These are phyloP conservation scores for Oxyteleia sp. DNA, from an alignment of 2,888 invertebrate genomes.

Conservation along the genomic window DNA sequence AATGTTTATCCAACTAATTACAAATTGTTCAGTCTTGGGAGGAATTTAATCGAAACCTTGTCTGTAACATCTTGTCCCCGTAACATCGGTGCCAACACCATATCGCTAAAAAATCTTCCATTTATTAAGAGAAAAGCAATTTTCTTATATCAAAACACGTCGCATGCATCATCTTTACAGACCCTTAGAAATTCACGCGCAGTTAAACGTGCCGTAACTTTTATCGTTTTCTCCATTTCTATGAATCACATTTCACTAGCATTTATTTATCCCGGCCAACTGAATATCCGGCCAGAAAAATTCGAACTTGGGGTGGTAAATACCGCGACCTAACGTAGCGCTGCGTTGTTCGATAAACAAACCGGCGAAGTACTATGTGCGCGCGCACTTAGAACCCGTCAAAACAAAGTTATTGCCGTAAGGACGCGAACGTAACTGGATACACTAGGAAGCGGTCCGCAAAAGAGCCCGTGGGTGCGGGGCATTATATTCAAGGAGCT, in stretches of 20 bases:
- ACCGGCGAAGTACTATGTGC: constrained; percentile 2
- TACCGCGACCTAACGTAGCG: constrained; percentile 1
- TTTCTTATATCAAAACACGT: no score
- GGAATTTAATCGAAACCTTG: no score
- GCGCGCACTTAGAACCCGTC: constrained; percentile 51
- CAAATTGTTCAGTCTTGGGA: no score
- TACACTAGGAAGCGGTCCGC: constrained; percentile 68
- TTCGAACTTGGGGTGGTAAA: constrained; percentile 4
- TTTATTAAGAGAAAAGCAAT: no score
- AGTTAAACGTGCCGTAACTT: background rate
- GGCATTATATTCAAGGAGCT: constrained; percentile 48
- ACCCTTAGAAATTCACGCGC: constrained; percentile 4
- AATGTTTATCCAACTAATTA: no score
- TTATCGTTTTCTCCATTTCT: constrained; percentile 7
- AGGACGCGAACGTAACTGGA: constrained; percentile 71
- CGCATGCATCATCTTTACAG: no score
- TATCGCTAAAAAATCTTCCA: no score
- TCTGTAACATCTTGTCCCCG: no score
- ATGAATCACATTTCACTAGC: constrained; percentile 21
- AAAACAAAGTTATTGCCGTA: constrained; percentile 77
- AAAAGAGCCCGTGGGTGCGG: constrained; percentile 60
- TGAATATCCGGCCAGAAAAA: constrained; percentile 15
- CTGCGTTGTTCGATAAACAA: constrained; percentile 26
- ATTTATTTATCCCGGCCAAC: constrained; percentile 5
- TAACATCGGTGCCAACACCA: no score